Evolutionary conservation across 2,113 vertebrate species (phyloP).

Genomic region (Papio anubis): DNA sequence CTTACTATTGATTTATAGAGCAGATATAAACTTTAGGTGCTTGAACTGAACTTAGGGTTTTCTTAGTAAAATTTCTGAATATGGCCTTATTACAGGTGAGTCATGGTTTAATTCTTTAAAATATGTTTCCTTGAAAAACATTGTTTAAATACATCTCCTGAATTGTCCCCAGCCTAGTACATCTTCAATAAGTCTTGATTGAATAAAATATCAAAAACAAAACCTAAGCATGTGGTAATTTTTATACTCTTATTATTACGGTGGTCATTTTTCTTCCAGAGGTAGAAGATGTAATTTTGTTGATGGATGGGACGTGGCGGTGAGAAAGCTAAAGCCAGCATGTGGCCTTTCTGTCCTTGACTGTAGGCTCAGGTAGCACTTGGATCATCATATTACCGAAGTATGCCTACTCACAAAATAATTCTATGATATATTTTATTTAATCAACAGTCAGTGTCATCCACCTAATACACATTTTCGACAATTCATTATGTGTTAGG

Average conservation of each 20-base stretch:
- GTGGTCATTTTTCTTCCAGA: neutral
- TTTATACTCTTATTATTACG: neutral
- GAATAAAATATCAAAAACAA: conserved; percentile 7
- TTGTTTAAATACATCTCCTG: neutral
- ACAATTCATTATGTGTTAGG: neutral
- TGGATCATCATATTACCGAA: neutral
- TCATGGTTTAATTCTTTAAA: neutral
- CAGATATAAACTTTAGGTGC: neutral
- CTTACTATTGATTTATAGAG: neutral
- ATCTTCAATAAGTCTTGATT: neutral
- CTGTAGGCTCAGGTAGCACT: neutral
- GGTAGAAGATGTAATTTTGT: neutral
- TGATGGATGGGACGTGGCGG: neutral
- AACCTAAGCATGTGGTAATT: neutral
- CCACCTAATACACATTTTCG: conserved; percentile 40
- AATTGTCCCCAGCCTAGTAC: neutral
- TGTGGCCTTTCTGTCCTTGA: neutral
- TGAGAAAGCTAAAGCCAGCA: neutral
- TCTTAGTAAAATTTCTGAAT: neutral
- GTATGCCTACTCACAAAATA: neutral
- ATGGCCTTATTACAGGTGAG: neutral
- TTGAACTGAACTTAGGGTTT: neutral
- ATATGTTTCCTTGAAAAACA: neutral
- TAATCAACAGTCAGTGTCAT: neutral
- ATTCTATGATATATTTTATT: neutral